phyloP scores from a whole-genome alignment of 2,888 invertebrate species.

The Andrena dorsata region DNA sequence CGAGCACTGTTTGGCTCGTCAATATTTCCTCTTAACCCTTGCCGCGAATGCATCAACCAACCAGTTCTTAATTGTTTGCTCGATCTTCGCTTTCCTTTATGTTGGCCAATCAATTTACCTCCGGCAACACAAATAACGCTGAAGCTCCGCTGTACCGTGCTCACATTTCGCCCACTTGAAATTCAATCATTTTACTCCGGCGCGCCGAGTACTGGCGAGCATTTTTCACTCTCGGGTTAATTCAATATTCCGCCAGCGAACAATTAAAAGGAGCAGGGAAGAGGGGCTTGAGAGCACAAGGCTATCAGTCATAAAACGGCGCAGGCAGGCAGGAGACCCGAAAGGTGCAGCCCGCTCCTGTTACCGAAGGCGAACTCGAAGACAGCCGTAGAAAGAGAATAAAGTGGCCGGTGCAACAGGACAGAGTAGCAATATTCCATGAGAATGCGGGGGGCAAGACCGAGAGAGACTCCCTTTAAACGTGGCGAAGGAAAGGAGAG shows the following conservation, averaged over 20 bases:
- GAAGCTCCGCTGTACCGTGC: background rate
- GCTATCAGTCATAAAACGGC: constrained; percentile 4
- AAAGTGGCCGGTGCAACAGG: constrained; percentile 23
- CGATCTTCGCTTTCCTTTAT: background rate
- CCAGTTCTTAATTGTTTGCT: constrained; percentile 17
- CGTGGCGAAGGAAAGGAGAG: constrained; percentile 31
- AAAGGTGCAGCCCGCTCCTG: constrained; percentile 7
- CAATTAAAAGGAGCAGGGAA: constrained; percentile 22
- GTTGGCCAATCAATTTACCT: constrained; percentile 20
- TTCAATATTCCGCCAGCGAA: background rate
- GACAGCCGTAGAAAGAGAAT: constrained; percentile 16
- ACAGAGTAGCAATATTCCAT: constrained; percentile 48
- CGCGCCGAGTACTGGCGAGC: background rate
- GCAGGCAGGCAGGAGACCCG: background rate
- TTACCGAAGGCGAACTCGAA: constrained; percentile 1
- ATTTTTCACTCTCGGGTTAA: background rate
- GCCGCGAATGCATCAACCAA: background rate
- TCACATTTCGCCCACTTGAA: background rate
- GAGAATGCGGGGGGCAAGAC: constrained; percentile 9
- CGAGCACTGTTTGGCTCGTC: constrained; percentile 15
- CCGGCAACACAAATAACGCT: background rate
- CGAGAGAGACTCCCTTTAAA: constrained; percentile 11
- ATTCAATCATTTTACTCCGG: background rate
- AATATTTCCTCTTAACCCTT: constrained; percentile 33
- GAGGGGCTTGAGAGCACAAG: background rate